Conservation (phyloP, 2,797 vertebrate species). For the Spondyliosoma cantharus region DNA sequence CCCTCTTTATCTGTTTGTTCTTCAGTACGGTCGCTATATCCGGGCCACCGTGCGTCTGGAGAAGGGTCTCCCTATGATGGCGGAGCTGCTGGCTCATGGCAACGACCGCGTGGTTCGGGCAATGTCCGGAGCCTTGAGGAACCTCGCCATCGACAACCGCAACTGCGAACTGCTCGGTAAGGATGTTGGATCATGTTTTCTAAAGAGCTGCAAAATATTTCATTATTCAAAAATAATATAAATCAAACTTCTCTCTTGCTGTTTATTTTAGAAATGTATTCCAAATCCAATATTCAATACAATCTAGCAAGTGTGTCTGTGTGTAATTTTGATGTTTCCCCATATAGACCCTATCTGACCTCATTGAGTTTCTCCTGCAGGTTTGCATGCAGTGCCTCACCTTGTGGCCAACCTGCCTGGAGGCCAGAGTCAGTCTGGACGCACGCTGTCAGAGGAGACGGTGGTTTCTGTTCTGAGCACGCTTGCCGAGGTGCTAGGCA, state of each 20-base stretch:
- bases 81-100: constrained; percentile 90
- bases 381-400: constrained; percentile 93
- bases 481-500: constrained; percentile 92
- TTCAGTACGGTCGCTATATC: constrained; percentile 93
- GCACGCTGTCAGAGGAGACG: constrained; percentile 91
- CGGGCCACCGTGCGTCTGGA: constrained; percentile 93
- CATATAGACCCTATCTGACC: not conserved
- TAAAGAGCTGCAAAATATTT: not conserved
- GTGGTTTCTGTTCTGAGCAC: constrained; percentile 95
- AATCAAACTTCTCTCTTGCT: not conserved
- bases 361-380: constrained; percentile 71
- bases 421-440: constrained; percentile 88
- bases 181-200: constrained; percentile 15
- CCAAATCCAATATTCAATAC: not conserved
- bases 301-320: not conserved
- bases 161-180: constrained; percentile 96
- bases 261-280: not conserved
- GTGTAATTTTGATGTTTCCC: not conserved
- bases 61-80: constrained; percentile 94
- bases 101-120: constrained; percentile 95
- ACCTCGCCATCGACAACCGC: constrained; percentile 93
- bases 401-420: constrained; percentile 92
- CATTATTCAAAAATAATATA: not conserved
- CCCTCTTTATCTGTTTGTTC: not conserved
- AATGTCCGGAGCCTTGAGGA: constrained; percentile 93